Conservation (phyloP, 2,113 vertebrate genomes). For the Urocitellus parryii region DNA sequence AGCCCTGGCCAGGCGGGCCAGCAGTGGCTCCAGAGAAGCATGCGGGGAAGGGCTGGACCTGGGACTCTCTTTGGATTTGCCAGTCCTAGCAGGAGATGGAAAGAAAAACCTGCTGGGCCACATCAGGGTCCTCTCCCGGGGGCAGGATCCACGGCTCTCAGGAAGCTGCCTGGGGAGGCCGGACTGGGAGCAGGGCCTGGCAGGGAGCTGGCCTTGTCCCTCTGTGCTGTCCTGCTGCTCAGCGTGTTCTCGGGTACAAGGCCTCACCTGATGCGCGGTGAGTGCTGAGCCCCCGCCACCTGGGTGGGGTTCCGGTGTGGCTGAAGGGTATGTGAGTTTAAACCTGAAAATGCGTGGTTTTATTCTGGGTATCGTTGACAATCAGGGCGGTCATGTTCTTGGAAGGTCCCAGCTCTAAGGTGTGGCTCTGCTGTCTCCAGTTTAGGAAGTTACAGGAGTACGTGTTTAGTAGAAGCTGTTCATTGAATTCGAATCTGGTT, state of each 20-base stretch:
- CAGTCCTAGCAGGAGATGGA: neutral
- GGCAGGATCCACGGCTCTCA: rapidly evolving
- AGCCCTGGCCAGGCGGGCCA: no score
- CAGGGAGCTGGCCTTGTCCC: rapidly evolving
- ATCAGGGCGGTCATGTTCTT: neutral
- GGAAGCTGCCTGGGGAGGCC: no score
- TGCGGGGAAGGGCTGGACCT: rapidly evolving
- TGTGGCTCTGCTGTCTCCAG: no score
- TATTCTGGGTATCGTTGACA: no score
- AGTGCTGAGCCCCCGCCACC: rapidly evolving
- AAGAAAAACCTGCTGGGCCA: no score
- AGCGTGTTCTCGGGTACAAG: neutral
- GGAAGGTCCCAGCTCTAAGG: no score
- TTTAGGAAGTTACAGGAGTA: neutral
- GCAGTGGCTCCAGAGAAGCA: neutral
- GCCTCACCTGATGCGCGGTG: neutral
- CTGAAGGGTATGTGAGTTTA: rapidly evolving
- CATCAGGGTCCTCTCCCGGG: no score
- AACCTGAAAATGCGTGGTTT: rapidly evolving
- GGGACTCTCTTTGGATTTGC: no score
- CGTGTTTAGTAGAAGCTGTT: neutral
- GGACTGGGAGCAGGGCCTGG: neutral
- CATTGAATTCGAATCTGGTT: neutral
- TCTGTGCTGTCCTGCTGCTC: neutral
- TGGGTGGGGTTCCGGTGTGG: neutral